These are phyloP conservation scores for Drosophila bocki DNA, from an alignment of 1,140 invertebrate genomes.

Conservation along the genomic window DNA sequence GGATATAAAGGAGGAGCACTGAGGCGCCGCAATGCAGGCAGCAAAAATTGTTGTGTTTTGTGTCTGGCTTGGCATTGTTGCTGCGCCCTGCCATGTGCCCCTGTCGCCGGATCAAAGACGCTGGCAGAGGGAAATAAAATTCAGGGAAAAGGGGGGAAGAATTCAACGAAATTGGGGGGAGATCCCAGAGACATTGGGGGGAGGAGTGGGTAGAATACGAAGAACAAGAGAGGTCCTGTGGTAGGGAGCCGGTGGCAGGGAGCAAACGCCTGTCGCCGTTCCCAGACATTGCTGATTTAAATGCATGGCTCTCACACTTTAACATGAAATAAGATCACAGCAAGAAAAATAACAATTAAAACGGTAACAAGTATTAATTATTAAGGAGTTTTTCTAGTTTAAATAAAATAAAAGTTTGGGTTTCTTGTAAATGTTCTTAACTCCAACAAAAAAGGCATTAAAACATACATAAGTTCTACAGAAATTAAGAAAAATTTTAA, in stretches of 20 bases:
- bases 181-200: neutral
- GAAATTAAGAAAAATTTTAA: neutral
- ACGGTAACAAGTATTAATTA: too few species aligned
- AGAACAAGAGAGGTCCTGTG: slow-evolving; percentile 7
- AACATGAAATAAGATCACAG: slow-evolving; percentile 10
- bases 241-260: slow-evolving; percentile 8
- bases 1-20: slow-evolving; percentile 27
- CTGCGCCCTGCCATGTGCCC: neutral
- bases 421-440: too few species aligned
- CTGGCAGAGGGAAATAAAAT: neutral
- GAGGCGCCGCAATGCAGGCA: slow-evolving; percentile 63
- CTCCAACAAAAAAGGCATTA: too few species aligned
- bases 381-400: too few species aligned
- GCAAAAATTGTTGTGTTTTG: slow-evolving; percentile 79
- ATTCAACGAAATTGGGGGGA: slow-evolving; percentile 8
- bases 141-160: neutral
- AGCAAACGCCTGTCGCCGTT: slow-evolving; percentile 40
- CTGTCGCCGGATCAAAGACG: slow-evolving; percentile 23
- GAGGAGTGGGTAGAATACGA: neutral
- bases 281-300: slow-evolving; percentile 77
- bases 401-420: neutral
- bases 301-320: slow-evolving; percentile 57
- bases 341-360: slow-evolving; percentile 1
- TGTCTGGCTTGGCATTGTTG: slow-evolving; percentile 73
- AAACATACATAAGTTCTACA: too few species aligned